phyloP scores from a whole-genome alignment of 2,797 vertebrate genomes.

The Botia almorhae region DNA sequence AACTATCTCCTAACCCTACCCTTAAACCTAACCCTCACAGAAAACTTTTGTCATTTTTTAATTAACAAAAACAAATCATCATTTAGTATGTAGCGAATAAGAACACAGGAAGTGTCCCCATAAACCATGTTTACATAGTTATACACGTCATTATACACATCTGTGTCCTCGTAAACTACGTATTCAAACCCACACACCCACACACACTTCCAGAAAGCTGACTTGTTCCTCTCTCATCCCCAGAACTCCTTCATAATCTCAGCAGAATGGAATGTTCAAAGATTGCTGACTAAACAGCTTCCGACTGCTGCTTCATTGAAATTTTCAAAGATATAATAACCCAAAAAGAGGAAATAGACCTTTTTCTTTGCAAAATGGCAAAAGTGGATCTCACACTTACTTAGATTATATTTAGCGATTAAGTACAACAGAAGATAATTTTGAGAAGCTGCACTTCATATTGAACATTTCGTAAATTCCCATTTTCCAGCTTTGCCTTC shows the following conservation, averaged over 20 bases:
- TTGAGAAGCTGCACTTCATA: background rate
- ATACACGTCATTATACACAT: too few relatives aligned
- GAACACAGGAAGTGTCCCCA: too few relatives aligned
- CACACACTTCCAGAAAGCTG: background rate
- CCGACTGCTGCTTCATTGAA: conserved; percentile 11
- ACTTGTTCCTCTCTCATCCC: conserved; percentile 5
- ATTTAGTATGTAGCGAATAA: too few relatives aligned
- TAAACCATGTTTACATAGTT: too few relatives aligned
- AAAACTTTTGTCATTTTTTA: too few relatives aligned
- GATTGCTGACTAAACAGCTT: conserved; percentile 44
- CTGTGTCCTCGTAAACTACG: too few relatives aligned
- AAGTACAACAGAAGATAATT: background rate
- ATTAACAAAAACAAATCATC: too few relatives aligned
- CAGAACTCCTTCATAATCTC: conserved; percentile 23
- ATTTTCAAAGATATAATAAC: conserved; percentile 13
- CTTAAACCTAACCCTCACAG: too few relatives aligned
- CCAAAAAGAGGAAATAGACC: background rate
- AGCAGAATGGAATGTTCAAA: conserved; percentile 14
- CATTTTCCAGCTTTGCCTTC: background rate
- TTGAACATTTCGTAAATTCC: background rate
- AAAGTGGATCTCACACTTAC: background rate
- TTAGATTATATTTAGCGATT: background rate
- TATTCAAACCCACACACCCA: background rate
- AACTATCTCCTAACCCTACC: too few relatives aligned
- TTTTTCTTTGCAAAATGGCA: background rate